Evolutionary conservation across 2,113 vertebrate genomes (phyloP).

Genomic region (rabbit (Oryctolagus cuniculus)): DNA sequence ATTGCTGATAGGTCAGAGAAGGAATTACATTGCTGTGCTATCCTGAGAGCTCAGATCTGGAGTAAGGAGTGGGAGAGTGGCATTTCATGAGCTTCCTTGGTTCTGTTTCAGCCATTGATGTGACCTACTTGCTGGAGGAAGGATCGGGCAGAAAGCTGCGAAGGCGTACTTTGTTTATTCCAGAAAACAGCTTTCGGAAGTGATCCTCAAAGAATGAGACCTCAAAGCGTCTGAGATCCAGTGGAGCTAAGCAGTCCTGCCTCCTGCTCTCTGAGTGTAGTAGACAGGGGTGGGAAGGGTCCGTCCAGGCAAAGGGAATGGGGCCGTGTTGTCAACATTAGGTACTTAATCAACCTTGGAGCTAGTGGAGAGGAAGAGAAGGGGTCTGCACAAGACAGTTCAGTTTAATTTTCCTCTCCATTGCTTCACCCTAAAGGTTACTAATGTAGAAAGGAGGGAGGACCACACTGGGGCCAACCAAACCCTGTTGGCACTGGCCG

Average conservation of each 20-base stretch:
- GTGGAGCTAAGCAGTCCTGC: conserved; percentile 70
- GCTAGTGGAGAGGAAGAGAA: conserved; percentile 77
- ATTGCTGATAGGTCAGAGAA: background rate
- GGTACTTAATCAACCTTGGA: conserved; percentile 87
- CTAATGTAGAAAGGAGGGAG: conserved; percentile 40
- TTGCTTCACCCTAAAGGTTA: conserved; percentile 81
- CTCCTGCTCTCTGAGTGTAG: conserved; percentile 70
- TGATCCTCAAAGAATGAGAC: conserved; percentile 85
- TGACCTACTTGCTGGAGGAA: conserved; percentile 98
- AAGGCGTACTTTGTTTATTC: conserved; percentile 93
- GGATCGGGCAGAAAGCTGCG: conserved; percentile 95
- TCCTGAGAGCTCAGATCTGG: background rate
- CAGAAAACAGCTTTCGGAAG: conserved; percentile 95
- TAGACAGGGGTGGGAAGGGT: conserved; percentile 59
- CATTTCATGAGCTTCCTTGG: conserved; percentile 11
- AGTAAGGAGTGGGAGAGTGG: background rate
- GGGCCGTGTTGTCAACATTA: conserved; percentile 76
- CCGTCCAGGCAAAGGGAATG: conserved; percentile 58
- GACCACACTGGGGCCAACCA: conserved; percentile 46
- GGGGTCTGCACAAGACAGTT: conserved; percentile 83
- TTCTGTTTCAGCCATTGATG: conserved; percentile 94
- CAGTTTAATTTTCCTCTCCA: conserved; percentile 83
- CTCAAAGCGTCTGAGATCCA: conserved; percentile 73
- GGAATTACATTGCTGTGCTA: background rate
- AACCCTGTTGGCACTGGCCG: conserved; percentile 65